Evolutionary conservation across 1,140 invertebrate species (phyloP), one percentile per base, ranked within the genome.

Genomic region (Tribolium castaneum): DNA sequence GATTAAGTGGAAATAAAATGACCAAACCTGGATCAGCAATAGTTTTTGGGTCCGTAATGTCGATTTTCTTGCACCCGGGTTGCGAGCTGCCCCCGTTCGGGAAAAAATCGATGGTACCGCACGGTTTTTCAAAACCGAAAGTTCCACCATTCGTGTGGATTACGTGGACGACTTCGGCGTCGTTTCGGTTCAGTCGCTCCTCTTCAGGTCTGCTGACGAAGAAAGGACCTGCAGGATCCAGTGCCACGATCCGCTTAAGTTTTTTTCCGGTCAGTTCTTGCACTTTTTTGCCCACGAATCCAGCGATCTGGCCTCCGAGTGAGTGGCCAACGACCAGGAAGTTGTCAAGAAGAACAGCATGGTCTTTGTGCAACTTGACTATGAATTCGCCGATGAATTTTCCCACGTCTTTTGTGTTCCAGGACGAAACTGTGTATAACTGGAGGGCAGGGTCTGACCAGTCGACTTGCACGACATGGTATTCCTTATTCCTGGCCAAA

Each of bases 161-260:
- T 2, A 97, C 92, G 85, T 98, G 96, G 3, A 98, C 96, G 83
- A 97, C 96, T 6, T 88, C 82, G 0, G 96, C 96, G 84, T 97
- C 96, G 0, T 88, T 88, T 3, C 25, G 51, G 1, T 80, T 81
- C 16, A 88, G 81, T 75, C 85, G 50, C 50, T 78, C 30, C 5
- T 49, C 14, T n/a, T 30, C 25, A 34, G 70, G 70, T 35, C 45
- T 22, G 7, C 10, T 34, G 14, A 52, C 49, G 82, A 91, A 92
- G 6, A 92, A 85, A 0, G 92, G 92, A 66, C 90, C 91, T 9
- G 92, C 92, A 0, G 92, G 91, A 83, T 93, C 92, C 59, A 93
- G 76, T 13, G 92, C 92, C 84, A 87, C 83, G 77, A 88, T 87
- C 52, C 85, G 80, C 3, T 84, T 83, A 14, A 88, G 78, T 85